Base-by-base conservation (phyloP, 30 jellyfish, hydroid and myxozoan species). In the Nemopilema nomurai region DNA sequence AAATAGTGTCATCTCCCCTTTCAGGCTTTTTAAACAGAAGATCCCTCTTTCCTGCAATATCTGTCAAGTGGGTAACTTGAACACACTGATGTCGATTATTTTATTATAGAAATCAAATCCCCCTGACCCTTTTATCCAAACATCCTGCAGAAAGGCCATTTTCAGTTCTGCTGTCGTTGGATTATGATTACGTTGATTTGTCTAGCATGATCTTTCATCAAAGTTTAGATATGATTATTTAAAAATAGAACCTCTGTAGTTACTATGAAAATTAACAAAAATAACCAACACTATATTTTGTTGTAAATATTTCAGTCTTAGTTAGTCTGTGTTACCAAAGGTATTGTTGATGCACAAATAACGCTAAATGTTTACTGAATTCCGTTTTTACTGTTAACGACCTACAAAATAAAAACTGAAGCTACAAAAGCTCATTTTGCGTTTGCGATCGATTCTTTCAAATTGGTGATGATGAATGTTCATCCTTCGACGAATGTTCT, bases 221-320 rank as follows among this genome's bases (percentile, higher is more conserved):
- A 18, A 19, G 30, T 20, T 67, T 67, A 20, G 17, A 17, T 28
- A 19, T 23, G 76, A 67, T 67, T 67, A 28, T 23, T 23, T 17
- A 23, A 19, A 31, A 67, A 23, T 18, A 18, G 31, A 23, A 23
- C 28, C 3, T 67, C 32, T 19, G 33, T 67, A 67, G 76, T 19
- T 67, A 31, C 22, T 28, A 23, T 21, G 1, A 21, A 67, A 67
- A 67, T 67, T 18, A 23, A 67, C 17, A 23, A 20, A 20, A n/a
- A 23, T 63, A 23, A 67, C 76, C 76, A 67, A 67, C 76, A 67
- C 76, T 67, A 1, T 67, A 67, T 67, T 64, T 67, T 67, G 76
- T 67, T 67, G 76, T 67, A 67, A 67, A 67, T 67, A 67, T 67
- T 67, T 67, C 76, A 67, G 27, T 17, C 33, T 67, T 67, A 31